phyloP scores from a whole-genome alignment of 2,888 invertebrate genomes.

The Ophioninae sp. region DNA sequence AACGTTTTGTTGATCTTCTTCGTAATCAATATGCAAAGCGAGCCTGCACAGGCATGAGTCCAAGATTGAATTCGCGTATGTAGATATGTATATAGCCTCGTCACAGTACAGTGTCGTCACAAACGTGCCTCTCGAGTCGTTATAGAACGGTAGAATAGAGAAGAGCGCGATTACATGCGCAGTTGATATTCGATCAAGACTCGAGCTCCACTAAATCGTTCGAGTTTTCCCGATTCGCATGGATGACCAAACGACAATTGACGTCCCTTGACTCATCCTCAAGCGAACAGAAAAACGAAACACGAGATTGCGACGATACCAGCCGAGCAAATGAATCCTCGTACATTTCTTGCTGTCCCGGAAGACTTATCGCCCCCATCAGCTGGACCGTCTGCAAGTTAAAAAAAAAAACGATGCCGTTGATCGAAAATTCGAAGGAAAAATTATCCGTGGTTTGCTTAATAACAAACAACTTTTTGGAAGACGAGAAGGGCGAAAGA shows the following conservation, averaged over 20 bases:
- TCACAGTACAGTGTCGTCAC: background rate
- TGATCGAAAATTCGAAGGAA: background rate
- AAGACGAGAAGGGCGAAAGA: too few relatives aligned
- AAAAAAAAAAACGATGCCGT: conserved; percentile 2
- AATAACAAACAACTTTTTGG: background rate
- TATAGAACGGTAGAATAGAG: background rate
- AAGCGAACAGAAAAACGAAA: conserved; percentile 32
- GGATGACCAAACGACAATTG: conserved; percentile 3
- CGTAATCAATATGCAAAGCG: background rate
- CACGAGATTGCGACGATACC: conserved; percentile 32
- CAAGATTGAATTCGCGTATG: background rate
- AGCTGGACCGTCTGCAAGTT: conserved; percentile 44
- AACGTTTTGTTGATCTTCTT: background rate
- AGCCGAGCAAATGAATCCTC: background rate
- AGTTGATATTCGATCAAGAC: background rate
- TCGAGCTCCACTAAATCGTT: background rate
- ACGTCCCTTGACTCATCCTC: conserved; percentile 24
- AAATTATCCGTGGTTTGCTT: background rate
- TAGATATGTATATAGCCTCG: background rate
- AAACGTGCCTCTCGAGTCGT: background rate
- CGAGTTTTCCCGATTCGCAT: background rate
- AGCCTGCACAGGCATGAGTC: background rate
- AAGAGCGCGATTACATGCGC: background rate
- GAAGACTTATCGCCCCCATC: conserved; percentile 40
- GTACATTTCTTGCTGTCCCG: conserved; percentile 22